These are phyloP conservation scores for Dasypogon diadema DNA, from an alignment of 2,888 invertebrate genomes.

Conservation along the genomic window DNA sequence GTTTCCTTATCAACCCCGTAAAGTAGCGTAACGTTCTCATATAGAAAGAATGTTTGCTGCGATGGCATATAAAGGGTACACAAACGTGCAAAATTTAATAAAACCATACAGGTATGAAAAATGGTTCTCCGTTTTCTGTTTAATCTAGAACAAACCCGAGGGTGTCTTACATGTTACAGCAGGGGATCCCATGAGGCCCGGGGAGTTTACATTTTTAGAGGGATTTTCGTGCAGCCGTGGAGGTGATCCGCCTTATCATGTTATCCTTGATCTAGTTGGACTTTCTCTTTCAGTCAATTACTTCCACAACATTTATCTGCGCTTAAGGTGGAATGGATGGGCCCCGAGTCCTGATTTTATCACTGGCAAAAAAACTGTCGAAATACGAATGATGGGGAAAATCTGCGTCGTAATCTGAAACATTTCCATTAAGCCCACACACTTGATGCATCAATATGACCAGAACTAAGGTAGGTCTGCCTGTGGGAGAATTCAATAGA, in stretches of 20 bases:
- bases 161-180: not conserved
- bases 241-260: constrained; percentile 34
- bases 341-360: not conserved
- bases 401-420: constrained; percentile 24
- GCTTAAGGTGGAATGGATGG: not conserved
- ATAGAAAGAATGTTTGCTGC: not conserved
- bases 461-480: not conserved
- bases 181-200: not conserved
- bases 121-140: constrained; percentile 8
- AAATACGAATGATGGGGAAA: constrained; percentile 11
- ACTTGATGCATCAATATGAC: constrained; percentile 24
- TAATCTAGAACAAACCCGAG: constrained; percentile 18
- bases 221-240: constrained; percentile 3
- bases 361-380: not conserved
- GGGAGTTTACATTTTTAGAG: constrained; percentile 6
- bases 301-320: constrained; percentile 34
- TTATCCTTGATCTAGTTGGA: constrained; percentile 36
- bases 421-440: constrained; percentile 30
- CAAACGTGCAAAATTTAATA: constrained; percentile 35
- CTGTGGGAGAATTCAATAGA: not conserved
- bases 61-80: constrained; percentile 17
- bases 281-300: constrained; percentile 44
- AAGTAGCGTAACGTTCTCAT: constrained; percentile 2
- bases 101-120: constrained; percentile 46
- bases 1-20: constrained; percentile 5